Evolutionary conservation across 30 jellyfish, hydroid and myxozoan genomes (phyloP), one percentile per base, ranked within the genome.

Genomic region (Rhopilema esculentum): DNA sequence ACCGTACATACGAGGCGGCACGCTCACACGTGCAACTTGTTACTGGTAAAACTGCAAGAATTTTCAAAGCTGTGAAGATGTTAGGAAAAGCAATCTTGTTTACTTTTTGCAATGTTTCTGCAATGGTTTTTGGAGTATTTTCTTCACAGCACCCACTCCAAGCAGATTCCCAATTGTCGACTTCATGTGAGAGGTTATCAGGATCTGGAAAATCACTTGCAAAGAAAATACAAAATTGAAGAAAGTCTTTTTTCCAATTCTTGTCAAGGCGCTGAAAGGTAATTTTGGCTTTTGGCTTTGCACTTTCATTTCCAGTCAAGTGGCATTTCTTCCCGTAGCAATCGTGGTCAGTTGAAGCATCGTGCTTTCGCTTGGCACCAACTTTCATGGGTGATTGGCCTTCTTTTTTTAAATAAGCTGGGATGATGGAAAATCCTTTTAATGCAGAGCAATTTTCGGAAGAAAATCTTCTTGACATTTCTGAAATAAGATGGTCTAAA

Each of bases 1-100:
- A 50, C 66, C 87, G 50, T 16, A 77, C 30, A 77, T 73, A 77
- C 27, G 87, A 77, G 16, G 75, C 52, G 31, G 87, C 50, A 51
- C 75, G 87, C 75, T 77, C 87, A 0, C 74, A 77, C 40, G 74
- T 57, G 57, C 87, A 77, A 49, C 87, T 49, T 17, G 70, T 72
- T 49, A 72, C 66, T 12, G 87, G 87, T 18, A 77, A 23, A 27
- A 40, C 78, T 21, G 92, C 92, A 32, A 67, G 63, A 32, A 83
- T 33, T 26, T 66, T 64, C 19, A 80, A 50, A 64, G 90, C 66
- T 40, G 82, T 64, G 52, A 23, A 62, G 66, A 80, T 62, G 31
- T 80, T 57, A 22, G 88, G 88, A 28, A n/a, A 23, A 21, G 25
- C 57, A 40, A 40, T 40, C 57, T 40, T 40, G 57, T 26, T 50